Evolutionary conservation across 2,888 invertebrate species (phyloP).

Genomic region (Lasioglossum leucozonium): DNA sequence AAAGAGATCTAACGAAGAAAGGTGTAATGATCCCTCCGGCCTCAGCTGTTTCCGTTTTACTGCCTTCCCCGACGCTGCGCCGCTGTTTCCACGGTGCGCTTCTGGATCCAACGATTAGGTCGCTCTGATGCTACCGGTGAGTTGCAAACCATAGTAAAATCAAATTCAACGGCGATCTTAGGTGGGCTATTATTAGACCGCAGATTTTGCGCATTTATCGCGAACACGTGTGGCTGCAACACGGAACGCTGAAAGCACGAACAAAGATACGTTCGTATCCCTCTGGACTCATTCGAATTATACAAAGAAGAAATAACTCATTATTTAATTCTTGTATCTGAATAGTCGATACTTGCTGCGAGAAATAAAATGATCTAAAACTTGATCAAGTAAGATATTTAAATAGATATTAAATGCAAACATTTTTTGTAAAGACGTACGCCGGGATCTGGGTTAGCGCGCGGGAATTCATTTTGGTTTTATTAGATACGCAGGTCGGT

Average conservation of each 20-base stretch:
- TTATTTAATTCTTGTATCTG: too few species aligned
- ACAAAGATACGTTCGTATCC: background rate
- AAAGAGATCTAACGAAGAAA: constrained; percentile 1
- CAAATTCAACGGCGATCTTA: background rate
- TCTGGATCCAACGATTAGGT: background rate
- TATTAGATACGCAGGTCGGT: background rate
- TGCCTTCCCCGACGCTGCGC: background rate
- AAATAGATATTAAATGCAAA: background rate
- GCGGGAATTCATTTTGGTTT: constrained; percentile 29
- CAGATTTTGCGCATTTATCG: background rate
- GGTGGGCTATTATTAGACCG: background rate
- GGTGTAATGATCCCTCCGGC: background rate
- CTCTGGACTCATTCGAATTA: background rate
- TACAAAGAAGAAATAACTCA: background rate
- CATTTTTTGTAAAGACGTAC: background rate
- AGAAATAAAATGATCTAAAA: too few species aligned
- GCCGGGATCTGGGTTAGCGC: too few species aligned
- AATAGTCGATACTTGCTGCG: too few species aligned
- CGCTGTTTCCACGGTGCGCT: background rate
- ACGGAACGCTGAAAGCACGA: background rate
- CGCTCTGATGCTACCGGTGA: background rate
- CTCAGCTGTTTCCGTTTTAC: constrained; percentile 6
- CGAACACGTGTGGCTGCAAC: background rate
- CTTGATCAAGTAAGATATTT: too few species aligned
- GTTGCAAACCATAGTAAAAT: background rate